Evolutionary conservation across 2,797 vertebrate genomes (phyloP).

Genomic region (Percopsis omiscomaycus): DNA sequence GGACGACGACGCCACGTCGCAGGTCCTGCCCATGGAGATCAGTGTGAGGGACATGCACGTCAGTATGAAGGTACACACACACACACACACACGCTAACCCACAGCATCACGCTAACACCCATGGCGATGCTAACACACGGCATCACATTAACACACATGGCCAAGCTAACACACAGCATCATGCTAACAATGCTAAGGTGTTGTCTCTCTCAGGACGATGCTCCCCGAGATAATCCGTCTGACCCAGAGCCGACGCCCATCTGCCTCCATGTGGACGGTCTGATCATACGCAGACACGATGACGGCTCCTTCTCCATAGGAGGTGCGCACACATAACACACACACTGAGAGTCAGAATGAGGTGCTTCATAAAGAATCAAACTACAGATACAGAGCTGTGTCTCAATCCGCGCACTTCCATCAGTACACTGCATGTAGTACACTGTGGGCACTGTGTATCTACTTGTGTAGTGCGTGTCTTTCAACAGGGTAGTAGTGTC

Average conservation of each 20-base stretch:
- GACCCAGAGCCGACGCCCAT: slow-evolving; percentile 79
- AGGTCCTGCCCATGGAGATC: slow-evolving; percentile 96
- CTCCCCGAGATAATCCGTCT: slow-evolving; percentile 77
- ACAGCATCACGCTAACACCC: not conserved
- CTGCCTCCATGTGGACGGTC: slow-evolving; percentile 85
- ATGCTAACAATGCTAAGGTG: not conserved
- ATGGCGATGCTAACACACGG: no score
- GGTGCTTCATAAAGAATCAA: no score
- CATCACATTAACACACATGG: not conserved
- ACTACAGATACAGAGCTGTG: no score
- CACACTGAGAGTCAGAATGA: not conserved
- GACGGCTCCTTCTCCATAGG: slow-evolving; percentile 93
- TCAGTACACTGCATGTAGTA: no score
- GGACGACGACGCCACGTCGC: slow-evolving; percentile 87
- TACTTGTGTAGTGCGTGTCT: no score
- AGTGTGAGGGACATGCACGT: slow-evolving; percentile 86
- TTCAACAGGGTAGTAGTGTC: no score
- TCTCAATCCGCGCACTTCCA: no score
- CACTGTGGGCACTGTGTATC: no score
- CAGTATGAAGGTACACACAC: slow-evolving; percentile 83
- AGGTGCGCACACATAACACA: slow-evolving; percentile 48
- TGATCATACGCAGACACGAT: slow-evolving; percentile 87
- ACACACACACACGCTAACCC: slow-evolving; percentile 2
- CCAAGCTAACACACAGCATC: not conserved
- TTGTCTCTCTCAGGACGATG: slow-evolving; percentile 83